phyloP scores from a whole-genome alignment of 2,888 invertebrate genomes.

The Apotomis betuletana region DNA sequence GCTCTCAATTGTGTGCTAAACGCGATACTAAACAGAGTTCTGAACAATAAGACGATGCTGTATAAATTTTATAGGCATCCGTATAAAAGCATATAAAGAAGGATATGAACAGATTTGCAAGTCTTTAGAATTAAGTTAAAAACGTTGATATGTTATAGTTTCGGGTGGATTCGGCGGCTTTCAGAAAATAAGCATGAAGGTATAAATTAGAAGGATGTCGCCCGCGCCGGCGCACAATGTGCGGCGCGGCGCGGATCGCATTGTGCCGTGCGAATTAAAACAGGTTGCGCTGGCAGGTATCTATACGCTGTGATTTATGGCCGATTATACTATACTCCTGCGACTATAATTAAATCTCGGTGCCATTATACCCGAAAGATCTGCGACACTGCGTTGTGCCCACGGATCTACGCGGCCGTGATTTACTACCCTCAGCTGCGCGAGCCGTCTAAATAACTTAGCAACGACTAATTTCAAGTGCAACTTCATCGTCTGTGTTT shows the following conservation, averaged over 20 bases:
- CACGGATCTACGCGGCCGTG: slow-evolving; percentile 49
- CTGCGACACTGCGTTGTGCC: slow-evolving; percentile 63
- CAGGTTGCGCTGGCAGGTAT: slow-evolving; percentile 82
- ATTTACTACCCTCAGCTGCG: slow-evolving; percentile 39
- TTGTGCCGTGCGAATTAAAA: slow-evolving; percentile 79
- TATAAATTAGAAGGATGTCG: slow-evolving; percentile 77
- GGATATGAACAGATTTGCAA: slow-evolving; percentile 69
- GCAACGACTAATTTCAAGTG: slow-evolving; percentile 41
- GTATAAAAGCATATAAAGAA: slow-evolving; percentile 67
- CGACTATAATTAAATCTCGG: slow-evolving; percentile 78
- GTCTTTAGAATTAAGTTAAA: slow-evolving; percentile 67
- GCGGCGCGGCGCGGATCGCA: slow-evolving; percentile 59
- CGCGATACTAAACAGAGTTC: slow-evolving; percentile 66
- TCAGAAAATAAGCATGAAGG: slow-evolving; percentile 77
- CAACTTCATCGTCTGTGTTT: background rate
- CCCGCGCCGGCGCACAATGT: slow-evolving; percentile 67
- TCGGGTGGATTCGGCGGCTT: slow-evolving; percentile 64
- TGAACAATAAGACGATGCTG: slow-evolving; percentile 69
- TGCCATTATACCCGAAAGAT: slow-evolving; percentile 76
- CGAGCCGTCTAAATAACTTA: slow-evolving; percentile 54
- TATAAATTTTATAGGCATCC: slow-evolving; percentile 71
- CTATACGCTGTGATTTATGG: slow-evolving; percentile 78
- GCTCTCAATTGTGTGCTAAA: slow-evolving; percentile 77
- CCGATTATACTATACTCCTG: slow-evolving; percentile 76
- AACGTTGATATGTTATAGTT: slow-evolving; percentile 65